These are phyloP conservation scores for Puntigrus tetrazona DNA, from an alignment of 2,113 vertebrate species.

Conservation along the genomic window DNA sequence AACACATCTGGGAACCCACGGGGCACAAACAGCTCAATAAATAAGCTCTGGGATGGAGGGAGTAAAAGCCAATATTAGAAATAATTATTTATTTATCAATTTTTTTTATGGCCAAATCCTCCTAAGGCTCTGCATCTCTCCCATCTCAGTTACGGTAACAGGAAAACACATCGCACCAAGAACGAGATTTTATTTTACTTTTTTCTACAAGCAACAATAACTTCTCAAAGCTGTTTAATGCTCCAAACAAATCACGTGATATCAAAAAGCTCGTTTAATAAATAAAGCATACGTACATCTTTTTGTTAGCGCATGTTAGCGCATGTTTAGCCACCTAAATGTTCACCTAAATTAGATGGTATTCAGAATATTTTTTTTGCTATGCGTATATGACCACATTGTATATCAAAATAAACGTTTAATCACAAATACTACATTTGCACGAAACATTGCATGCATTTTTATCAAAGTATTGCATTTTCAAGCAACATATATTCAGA, in stretches of 20 bases:
- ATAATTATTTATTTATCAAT: not conserved
- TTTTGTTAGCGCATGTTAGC: no score
- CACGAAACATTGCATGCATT: no score
- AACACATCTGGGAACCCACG: not conserved
- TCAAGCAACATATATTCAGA: no score
- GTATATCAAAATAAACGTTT: no score
- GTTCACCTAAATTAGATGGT: no score
- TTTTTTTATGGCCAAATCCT: not conserved
- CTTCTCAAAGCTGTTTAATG: not conserved
- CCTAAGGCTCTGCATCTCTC: not conserved
- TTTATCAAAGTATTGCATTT: no score
- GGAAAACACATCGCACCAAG: not conserved
- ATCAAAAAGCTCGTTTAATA: not conserved
- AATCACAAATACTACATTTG: no score
- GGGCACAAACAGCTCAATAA: conserved; percentile 1
- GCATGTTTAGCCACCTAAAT: no score
- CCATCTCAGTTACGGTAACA: not conserved
- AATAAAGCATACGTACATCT: not conserved
- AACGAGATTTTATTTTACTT: no score
- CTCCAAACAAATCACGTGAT: not conserved
- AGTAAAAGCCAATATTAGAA: not conserved
- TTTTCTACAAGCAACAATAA: not conserved
- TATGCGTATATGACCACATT: no score
- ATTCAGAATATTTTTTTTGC: no score
- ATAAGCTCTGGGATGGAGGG: not conserved